phyloP scores from a whole-genome alignment of 64 coral and sea anemone species.

The Pachyseris speciosa region DNA sequence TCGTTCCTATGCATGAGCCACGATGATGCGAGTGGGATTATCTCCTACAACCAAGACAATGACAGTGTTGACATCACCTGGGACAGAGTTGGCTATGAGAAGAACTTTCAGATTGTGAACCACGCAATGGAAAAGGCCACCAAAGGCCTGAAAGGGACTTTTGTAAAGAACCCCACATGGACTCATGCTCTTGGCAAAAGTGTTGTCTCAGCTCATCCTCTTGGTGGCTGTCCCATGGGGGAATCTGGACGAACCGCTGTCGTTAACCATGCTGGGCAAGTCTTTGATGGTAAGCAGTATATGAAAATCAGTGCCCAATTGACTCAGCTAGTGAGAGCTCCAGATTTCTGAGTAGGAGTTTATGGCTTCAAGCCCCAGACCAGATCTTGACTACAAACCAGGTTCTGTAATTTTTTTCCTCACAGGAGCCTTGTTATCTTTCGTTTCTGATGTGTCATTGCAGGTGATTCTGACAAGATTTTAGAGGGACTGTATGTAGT shows the following conservation, averaged over 20 bases:
- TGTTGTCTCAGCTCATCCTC: constrained; percentile 48
- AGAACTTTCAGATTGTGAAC: constrained; percentile 40
- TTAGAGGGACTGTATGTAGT: constrained; percentile 65
- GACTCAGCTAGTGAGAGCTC: background rate
- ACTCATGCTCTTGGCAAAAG: background rate
- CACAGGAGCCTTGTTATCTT: background rate
- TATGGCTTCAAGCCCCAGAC: background rate
- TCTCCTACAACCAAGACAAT: constrained; percentile 9
- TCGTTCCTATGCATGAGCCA: constrained; percentile 65
- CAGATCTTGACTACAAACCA: background rate
- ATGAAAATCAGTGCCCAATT: background rate
- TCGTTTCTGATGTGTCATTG: background rate
- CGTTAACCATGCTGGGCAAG: constrained; percentile 58
- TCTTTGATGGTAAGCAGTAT: constrained; percentile 47
- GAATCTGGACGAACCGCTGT: constrained; percentile 37
- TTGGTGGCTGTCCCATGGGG: constrained; percentile 64
- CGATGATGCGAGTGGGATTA: constrained; percentile 25
- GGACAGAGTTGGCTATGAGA: constrained; percentile 43
- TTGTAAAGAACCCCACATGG: constrained; percentile 63
- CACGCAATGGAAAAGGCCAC: constrained; percentile 20
- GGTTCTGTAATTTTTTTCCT: background rate
- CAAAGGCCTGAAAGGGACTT: constrained; percentile 19
- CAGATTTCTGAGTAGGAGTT: background rate
- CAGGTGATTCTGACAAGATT: constrained; percentile 17
- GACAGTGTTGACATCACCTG: constrained; percentile 46